A percentile compares a stretch with the other conserved stretches of the same genome.
Evolutionary conservation across 2,888 invertebrate species (phyloP).

Genomic region (Lottia gigantea): DNA sequence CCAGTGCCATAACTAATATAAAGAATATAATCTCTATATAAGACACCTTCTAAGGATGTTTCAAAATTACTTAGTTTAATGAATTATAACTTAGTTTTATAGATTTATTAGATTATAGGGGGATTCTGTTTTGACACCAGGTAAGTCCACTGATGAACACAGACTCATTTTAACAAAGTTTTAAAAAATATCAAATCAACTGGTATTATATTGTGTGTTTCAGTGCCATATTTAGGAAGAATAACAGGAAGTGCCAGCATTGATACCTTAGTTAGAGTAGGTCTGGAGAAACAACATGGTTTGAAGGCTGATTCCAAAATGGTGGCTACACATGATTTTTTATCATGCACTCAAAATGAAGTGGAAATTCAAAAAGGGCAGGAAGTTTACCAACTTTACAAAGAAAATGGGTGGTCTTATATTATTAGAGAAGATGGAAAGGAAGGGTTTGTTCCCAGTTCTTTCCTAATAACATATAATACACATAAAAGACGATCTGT

Average conservation of each 20-base stretch:
- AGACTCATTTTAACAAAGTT: too few relatives aligned
- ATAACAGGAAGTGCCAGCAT: constrained; percentile 95
- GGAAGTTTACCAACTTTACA: constrained; percentile 71
- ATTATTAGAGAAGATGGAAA: constrained; percentile 89
- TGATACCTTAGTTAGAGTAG: constrained; percentile 87
- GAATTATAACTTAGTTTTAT: too few relatives aligned
- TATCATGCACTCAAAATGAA: constrained; percentile 94
- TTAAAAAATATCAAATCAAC: not conserved
- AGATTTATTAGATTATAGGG: too few relatives aligned
- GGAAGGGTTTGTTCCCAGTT: constrained; percentile 95
- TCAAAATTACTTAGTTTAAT: too few relatives aligned
- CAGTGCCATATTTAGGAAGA: constrained; percentile 73
- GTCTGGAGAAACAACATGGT: constrained; percentile 83
- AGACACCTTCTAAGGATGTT: too few relatives aligned
- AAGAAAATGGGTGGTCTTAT: constrained; percentile 80
- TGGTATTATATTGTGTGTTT: constrained; percentile 17
- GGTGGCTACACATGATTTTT: constrained; percentile 77
- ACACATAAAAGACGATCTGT: not conserved
- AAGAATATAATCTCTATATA: too few relatives aligned
- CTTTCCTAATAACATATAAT: constrained; percentile 59
- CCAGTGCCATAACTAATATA: too few relatives aligned
- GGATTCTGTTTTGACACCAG: too few relatives aligned
- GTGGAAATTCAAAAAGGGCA: constrained; percentile 86
- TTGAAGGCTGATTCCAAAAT: constrained; percentile 40
- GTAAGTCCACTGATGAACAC: too few relatives aligned